Percentiles rank a stretch among this genome's conserved stretches.
Evolutionary conservation across 2,113 vertebrate genomes (phyloP).

Genomic region (Indri indri): DNA sequence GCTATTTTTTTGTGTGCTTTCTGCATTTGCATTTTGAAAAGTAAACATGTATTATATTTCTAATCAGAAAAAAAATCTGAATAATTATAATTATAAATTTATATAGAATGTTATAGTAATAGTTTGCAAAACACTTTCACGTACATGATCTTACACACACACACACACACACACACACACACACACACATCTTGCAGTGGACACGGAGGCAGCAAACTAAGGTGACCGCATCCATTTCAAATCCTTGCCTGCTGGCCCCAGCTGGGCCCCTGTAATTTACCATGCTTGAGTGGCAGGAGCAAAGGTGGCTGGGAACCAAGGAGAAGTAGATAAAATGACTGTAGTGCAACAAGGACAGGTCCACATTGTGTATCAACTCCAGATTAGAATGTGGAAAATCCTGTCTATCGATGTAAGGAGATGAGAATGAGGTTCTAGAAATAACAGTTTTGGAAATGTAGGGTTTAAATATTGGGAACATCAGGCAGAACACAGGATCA

Average conservation of each 20-base stretch:
- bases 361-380: neutral
- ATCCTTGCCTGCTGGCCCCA: neutral
- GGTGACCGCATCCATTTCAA: neutral
- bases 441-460: neutral
- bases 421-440: neutral
- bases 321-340: neutral
- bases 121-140: neutral
- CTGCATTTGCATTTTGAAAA: slow-evolving; percentile 29
- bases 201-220: neutral
- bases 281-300: neutral
- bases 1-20: slow-evolving; percentile 12
- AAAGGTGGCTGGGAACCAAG: neutral
- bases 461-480: neutral
- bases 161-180: neutral
- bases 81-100: neutral
- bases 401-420: neutral
- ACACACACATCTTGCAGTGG: neutral
- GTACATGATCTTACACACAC: neutral
- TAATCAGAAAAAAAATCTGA: neutral
- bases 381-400: neutral
- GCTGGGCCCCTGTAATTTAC: neutral
- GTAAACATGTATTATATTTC: neutral
- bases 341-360: neutral
- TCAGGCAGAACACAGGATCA: neutral
- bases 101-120: neutral